Base-by-base conservation (phyloP, 2,797 vertebrate species). In the Anolis apletophallus region DNA sequence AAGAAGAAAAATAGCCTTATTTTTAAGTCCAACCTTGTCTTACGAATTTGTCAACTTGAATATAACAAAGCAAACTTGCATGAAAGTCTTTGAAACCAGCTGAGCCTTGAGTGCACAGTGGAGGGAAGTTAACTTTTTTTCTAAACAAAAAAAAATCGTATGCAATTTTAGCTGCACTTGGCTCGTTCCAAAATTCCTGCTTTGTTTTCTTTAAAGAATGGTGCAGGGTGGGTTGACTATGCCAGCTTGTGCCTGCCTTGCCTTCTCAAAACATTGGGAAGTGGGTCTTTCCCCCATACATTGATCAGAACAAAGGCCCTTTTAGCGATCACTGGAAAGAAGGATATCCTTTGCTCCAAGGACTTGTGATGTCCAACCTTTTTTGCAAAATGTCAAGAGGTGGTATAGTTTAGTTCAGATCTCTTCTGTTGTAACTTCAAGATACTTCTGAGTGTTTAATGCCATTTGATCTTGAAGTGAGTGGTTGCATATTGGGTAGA, bases 1-100 rank as follows among this genome's bases (percentile, higher is more conserved):
- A 23, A 59, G 74, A 54, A 72, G 36, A 76, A 92, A 92, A 90
- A 92, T 90, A 92, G 95, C 95, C 95, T 95, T 95, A 94, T 91
- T 91, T 85, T 74, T 84, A 78, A 91, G 87, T 90, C 89, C 92
- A 78, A 92, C 87, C 88, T 85, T 87, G 69, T 88, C 55, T 83
- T 89, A 84, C 81, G 90, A 46, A 91, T 91, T 92, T 82, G 54
- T 89, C 91, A 84, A 87, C 92, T 93, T 92, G 89, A 90, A 92
- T 89, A 86, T 55, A 91, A 93, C 91, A 91, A 93, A 92, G 90
- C 80, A 36, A 93, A 84, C 75, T 79, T 67, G 94, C 91, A 92
- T 91, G 92, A 82, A 92, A 91, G 83, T 61, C 29, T 89, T 14
- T 0, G 79, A 81, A 83, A 57, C 34, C 50, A 74, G 77, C 14